Conservation (phyloP, 1,140 invertebrate species). For the Microplitis demolitor region DNA sequence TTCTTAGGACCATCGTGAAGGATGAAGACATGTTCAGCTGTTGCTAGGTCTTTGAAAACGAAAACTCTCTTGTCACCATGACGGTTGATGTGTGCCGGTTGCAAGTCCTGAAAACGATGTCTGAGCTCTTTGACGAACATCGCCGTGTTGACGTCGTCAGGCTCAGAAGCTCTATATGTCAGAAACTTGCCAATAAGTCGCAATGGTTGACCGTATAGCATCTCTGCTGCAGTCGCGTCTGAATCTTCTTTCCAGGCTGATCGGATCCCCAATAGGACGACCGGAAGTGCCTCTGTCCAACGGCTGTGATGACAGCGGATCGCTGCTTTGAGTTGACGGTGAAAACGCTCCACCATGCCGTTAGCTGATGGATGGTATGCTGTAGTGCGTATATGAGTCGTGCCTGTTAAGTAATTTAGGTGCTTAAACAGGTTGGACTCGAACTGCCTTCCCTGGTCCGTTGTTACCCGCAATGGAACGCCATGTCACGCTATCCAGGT, state of each 20-base stretch:
- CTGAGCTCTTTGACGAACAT: slow-evolving; percentile 26
- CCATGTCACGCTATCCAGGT: no score
- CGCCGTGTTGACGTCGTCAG: background rate
- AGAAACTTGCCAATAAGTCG: slow-evolving; percentile 34
- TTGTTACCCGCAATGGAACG: no score
- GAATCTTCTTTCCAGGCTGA: slow-evolving; percentile 30
- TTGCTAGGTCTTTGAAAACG: slow-evolving; percentile 36
- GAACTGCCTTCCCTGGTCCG: no score
- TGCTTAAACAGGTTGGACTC: no score
- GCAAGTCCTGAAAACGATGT: slow-evolving; percentile 12
- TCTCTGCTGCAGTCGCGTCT: slow-evolving; percentile 28
- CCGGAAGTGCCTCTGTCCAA: slow-evolving; percentile 46
- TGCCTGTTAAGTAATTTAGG: no score
- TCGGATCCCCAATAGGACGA: slow-evolving; percentile 45
- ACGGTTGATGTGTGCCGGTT: no score
- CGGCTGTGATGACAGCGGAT: background rate
- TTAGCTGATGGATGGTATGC: no score
- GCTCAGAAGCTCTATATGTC: background rate
- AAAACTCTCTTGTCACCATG: slow-evolving; percentile 26
- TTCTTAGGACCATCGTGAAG: slow-evolving; percentile 42
- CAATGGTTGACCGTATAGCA: slow-evolving; percentile 33
- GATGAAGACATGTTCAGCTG: slow-evolving; percentile 44
- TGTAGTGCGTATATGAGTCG: no score
- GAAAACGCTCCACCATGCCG: no score
- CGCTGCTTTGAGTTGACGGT: no score